Evolutionary conservation across 2,113 vertebrate species (phyloP).

Genomic region (Mormyrus iriodes): DNA sequence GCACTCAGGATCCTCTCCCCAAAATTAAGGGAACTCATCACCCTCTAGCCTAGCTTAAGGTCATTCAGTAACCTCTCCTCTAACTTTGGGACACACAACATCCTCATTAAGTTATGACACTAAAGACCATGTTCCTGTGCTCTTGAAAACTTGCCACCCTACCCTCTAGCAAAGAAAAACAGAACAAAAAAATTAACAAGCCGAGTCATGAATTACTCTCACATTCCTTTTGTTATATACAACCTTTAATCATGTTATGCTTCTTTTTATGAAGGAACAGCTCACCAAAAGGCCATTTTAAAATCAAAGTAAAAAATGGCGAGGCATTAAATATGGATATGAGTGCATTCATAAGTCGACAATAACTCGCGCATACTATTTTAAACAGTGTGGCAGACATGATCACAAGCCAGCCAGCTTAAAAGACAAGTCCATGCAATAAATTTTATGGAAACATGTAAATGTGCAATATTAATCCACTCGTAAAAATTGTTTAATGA

Average conservation of each 20-base stretch:
- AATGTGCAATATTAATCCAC: neutral
- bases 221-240: neutral
- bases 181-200: neutral
- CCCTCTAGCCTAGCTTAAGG: neutral
- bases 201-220: neutral
- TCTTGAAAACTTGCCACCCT: neutral
- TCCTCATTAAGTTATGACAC: neutral
- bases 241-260: neutral
- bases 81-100: neutral
- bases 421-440: neutral
- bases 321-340: neutral
- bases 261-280: neutral
- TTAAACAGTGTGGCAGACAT: neutral
- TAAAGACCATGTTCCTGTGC: neutral
- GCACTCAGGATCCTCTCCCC: neutral
- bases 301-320: neutral
- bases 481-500: neutral
- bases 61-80: neutral
- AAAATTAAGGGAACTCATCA: neutral
- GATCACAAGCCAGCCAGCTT: neutral
- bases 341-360: neutral
- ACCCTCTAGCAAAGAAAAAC: neutral
- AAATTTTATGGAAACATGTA: conserved; percentile 12
- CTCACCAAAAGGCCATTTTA: neutral
- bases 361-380: neutral